phyloP scores from a whole-genome alignment of 1,140 invertebrate species.

The Brachionus rotundiformis region DNA sequence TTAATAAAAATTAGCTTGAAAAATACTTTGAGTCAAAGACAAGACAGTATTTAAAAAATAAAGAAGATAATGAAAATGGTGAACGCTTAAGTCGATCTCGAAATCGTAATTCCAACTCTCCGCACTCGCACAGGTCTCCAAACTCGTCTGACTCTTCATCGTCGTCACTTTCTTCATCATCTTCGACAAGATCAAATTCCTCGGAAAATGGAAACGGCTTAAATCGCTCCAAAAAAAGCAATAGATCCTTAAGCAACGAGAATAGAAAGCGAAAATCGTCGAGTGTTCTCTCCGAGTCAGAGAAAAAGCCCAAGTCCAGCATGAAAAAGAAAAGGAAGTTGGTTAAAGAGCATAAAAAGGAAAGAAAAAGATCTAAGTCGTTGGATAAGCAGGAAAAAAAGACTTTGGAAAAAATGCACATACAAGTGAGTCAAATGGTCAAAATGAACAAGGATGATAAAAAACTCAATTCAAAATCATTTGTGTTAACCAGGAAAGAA shows the following conservation, averaged over 20 bases:
- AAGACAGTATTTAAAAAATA: not conserved
- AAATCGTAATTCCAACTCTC: not conserved
- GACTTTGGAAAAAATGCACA: slow-evolving; percentile 45
- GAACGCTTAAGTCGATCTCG: not conserved
- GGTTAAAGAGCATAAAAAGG: not conserved
- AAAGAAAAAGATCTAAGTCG: slow-evolving; percentile 26
- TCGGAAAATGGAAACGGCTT: not conserved
- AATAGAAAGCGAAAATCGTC: slow-evolving; percentile 36
- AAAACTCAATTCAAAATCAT: not conserved
- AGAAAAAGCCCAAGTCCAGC: not conserved
- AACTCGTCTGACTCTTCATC: not conserved
- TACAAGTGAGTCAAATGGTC: slow-evolving; percentile 8
- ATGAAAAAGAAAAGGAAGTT: slow-evolving; percentile 1
- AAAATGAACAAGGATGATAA: not conserved
- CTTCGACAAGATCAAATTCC: not conserved
- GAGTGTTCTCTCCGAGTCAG: not conserved
- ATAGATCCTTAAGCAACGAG: slow-evolving; percentile 14
- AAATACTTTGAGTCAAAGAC: slow-evolving; percentile 34
- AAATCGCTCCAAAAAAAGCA: not conserved
- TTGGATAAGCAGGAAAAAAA: slow-evolving; percentile 47
- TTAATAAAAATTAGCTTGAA: slow-evolving; percentile 15
- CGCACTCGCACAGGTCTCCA: not conserved
- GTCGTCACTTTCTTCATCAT: not conserved
- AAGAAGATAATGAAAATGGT: not conserved
- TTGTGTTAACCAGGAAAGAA: not conserved